Conservation (phyloP, 1,140 invertebrate genomes). For the Achroia grisella region DNA sequence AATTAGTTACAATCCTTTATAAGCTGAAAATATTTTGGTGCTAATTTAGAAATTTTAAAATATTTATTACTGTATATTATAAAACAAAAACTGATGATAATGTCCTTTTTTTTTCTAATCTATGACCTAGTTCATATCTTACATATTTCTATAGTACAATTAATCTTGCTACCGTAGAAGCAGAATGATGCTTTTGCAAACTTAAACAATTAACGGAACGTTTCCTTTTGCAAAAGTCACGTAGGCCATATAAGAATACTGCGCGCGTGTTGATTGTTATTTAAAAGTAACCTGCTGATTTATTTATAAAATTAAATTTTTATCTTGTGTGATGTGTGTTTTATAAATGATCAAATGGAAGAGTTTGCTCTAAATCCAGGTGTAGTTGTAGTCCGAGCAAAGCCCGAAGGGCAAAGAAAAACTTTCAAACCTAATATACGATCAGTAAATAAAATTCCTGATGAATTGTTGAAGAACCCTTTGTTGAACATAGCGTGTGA, state of each 20-base stretch:
- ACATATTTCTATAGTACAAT: too few species aligned
- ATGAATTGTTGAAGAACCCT: constrained; percentile 87
- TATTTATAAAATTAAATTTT: neutral
- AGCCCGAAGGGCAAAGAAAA: constrained; percentile 84
- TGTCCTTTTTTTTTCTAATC: neutral
- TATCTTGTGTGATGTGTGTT: constrained; percentile 1
- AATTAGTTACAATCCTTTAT: too few species aligned
- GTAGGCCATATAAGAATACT: constrained; percentile 40
- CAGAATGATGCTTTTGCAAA: too few species aligned
- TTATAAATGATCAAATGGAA: constrained; percentile 37
- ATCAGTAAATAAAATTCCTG: constrained; percentile 86
- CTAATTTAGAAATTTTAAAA: too few species aligned
- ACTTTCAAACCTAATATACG: constrained; percentile 82
- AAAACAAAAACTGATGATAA: neutral
- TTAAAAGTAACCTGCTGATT: constrained; percentile 34
- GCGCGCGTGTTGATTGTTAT: constrained; percentile 55
- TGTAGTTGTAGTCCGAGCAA: constrained; percentile 82
- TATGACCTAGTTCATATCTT: too few species aligned
- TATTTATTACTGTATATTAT: too few species aligned
- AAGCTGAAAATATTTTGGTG: too few species aligned
- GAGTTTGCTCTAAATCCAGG: constrained; percentile 38
- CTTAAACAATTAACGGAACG: constrained; percentile 17
- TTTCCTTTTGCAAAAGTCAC: constrained; percentile 52
- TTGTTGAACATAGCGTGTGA: constrained; percentile 82
- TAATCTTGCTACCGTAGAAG: too few species aligned